These are phyloP conservation scores for Neodiprion virginianus DNA, from an alignment of 1,140 invertebrate species.

Conservation along the genomic window DNA sequence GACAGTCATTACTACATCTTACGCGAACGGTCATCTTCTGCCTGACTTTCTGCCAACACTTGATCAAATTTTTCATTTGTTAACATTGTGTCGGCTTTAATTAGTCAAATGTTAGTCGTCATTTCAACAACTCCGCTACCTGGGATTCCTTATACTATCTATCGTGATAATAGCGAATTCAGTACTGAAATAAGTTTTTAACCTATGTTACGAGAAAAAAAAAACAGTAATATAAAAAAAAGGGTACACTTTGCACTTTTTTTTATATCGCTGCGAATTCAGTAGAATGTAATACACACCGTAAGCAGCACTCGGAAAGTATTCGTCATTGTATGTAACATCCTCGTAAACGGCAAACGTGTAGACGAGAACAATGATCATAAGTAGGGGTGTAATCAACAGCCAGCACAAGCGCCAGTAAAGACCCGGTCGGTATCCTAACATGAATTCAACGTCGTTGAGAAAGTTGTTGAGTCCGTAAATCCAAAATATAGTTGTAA, in stretches of 20 bases:
- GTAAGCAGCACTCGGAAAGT: constrained; percentile 32
- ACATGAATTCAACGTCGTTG: constrained; percentile 82
- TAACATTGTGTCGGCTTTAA: too few species aligned
- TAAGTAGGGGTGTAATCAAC: constrained; percentile 73
- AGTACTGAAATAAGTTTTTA: too few species aligned
- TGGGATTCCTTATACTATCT: too few species aligned
- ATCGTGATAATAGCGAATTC: too few species aligned
- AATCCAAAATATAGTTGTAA: constrained; percentile 17
- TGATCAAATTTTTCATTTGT: too few species aligned
- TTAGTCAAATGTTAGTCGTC: too few species aligned
- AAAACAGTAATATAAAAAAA: not conserved
- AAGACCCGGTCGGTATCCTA: constrained; percentile 69
- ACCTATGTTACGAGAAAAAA: too few species aligned
- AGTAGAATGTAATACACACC: constrained; percentile 25
- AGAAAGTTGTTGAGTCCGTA: constrained; percentile 74
- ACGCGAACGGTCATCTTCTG: too few species aligned
- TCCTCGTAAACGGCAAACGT: constrained; percentile 63
- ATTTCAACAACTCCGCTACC: too few species aligned
- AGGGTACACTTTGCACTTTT: not conserved
- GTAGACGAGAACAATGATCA: constrained; percentile 75
- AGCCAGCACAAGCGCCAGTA: constrained; percentile 87
- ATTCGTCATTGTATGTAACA: constrained; percentile 43
- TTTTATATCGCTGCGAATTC: not conserved
- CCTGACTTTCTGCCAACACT: too few species aligned
- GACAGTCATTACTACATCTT: too few species aligned